phyloP scores from a whole-genome alignment of 2,888 invertebrate genomes.

The Incurvaria masculella region DNA sequence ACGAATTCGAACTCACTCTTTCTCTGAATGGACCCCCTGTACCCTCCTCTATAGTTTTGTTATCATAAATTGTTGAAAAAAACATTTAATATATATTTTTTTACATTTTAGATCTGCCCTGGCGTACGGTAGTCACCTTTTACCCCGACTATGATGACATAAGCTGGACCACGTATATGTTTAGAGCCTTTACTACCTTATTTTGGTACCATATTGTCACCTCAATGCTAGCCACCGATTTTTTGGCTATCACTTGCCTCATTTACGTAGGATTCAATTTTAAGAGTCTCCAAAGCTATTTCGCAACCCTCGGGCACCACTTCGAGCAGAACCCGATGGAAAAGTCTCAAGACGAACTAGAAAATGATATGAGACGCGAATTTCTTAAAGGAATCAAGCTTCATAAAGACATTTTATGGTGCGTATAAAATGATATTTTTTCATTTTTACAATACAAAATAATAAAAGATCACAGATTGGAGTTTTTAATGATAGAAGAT shows the following conservation, averaged over 20 bases:
- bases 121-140: background rate
- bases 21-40: no score
- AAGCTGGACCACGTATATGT: background rate
- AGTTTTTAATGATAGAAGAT: no score
- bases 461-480: no score
- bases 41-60: no score
- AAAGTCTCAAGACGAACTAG: background rate
- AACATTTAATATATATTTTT: no score
- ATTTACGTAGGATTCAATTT: background rate
- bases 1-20: no score
- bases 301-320: background rate
- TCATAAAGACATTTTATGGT: no score
- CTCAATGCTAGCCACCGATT: background rate
- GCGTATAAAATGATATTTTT: no score
- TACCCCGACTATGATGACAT: background rate
- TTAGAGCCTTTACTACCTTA: background rate
- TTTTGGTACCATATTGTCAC: background rate
- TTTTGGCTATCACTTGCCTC: background rate
- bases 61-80: no score
- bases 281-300: background rate
- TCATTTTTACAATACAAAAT: no score
- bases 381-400: no score
- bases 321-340: background rate
- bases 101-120: background rate
- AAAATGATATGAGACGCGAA: background rate